Base-by-base conservation (phyloP, 2,888 invertebrate species). In the Rutpela maculata region DNA sequence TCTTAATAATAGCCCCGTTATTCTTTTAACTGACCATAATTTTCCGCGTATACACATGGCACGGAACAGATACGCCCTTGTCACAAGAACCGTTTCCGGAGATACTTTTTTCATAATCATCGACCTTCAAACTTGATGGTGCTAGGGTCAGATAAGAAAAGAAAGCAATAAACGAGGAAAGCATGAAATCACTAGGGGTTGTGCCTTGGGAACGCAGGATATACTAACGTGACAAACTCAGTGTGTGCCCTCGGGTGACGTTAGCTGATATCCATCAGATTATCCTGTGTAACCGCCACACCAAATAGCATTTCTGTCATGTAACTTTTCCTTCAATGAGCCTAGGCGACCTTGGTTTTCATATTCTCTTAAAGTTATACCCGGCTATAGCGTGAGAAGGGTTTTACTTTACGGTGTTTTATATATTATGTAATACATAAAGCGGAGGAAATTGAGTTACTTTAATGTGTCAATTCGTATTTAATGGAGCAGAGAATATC, bases 201-300 rank as follows among this genome's bases (percentile, higher is more conserved):
- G 68, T 43, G 68, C 76, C 76, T 72, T 31, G 73, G 72, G 76
- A 73, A 63, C 67, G 67, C 56, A 67, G 67, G 67, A 56, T 67
- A 57, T 57, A 69, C 57, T 69, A 69, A 69, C 69, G 68, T 75
- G 75, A 69, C 69, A 75, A 68, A 75, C 68, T 75, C 75, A 60
- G 59, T 43, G 59, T 74, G 50, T 19, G 65, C 67, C 74, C 67
- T 59, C 35, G 75, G 75, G 75, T 69, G 75, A 75, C 75, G 75
- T 75, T 75, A 17, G 62, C 75, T 75, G 75, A 75, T 75, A 75
- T 75, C 67, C 75, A 69, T 69, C 75, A 74, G 78, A 78, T 78
- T 76, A 78, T 76, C 66, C 71, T 26, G 60, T 74, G 74, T 74
- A 77, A 74, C 69, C 63, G 74, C 65, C 65, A 74, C 75, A 50